Conservation (phyloP, 2,797 vertebrate species). For the Bryconaethiops microstoma region DNA sequence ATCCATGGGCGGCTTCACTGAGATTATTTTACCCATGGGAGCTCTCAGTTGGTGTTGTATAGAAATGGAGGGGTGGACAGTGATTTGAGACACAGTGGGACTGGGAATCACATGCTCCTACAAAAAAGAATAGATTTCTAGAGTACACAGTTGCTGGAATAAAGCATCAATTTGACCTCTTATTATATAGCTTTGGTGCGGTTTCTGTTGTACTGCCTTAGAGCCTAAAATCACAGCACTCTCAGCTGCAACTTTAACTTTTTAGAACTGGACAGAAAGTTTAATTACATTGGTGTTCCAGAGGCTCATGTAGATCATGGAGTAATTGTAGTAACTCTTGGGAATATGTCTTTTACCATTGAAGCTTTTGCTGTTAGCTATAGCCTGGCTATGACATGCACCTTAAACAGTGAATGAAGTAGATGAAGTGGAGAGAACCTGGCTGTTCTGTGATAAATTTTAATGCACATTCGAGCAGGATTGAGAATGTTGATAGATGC, state of each 20-base stretch:
- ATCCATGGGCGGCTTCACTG: conserved; percentile 42
- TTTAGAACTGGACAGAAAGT: conserved; percentile 41
- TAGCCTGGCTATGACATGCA: conserved; percentile 37
- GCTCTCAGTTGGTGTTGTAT: conserved; percentile 32
- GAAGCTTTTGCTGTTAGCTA: conserved; percentile 38
- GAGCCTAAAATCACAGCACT: conserved; percentile 34
- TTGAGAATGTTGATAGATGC: conserved; percentile 33
- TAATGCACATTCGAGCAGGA: conserved; percentile 36
- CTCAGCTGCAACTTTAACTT: conserved; percentile 32
- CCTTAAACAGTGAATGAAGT: conserved; percentile 35
- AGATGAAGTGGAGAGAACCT: conserved; percentile 7
- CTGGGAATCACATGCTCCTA: conserved; percentile 23
- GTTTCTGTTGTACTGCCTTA: conserved; percentile 27
- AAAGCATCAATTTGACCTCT: conserved; percentile 27
- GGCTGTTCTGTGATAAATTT: conserved; percentile 28
- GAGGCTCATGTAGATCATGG: conserved; percentile 20
- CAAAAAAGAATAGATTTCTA: conserved; percentile 44
- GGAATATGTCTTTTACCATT: conserved; percentile 38
- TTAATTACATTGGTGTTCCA: conserved; percentile 46
- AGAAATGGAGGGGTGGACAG: conserved; percentile 32
- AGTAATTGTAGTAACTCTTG: conserved; percentile 46
- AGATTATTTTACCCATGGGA: conserved; percentile 51
- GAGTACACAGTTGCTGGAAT: conserved; percentile 29
- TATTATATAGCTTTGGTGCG: conserved; percentile 33
- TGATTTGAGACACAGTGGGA: conserved; percentile 33